A percentile compares a stretch with the other conserved stretches of the same genome.
phyloP scores from a whole-genome alignment of 2,888 invertebrate genomes.

The Synergus laeviventris region DNA sequence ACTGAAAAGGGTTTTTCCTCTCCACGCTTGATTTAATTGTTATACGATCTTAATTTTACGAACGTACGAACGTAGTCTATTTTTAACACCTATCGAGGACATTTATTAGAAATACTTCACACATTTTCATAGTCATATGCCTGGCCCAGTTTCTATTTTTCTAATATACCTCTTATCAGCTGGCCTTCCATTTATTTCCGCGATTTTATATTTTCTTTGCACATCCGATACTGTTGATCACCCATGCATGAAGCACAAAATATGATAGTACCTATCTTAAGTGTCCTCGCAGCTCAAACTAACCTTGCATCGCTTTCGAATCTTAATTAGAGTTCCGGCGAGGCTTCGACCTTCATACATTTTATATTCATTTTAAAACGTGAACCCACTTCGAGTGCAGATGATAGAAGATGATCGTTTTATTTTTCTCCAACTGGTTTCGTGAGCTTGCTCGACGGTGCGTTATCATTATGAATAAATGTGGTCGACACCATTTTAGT shows the following conservation, averaged over 20 bases:
- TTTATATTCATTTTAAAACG: slow-evolving; percentile 35
- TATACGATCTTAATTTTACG: slow-evolving; percentile 3
- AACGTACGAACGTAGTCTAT: neutral
- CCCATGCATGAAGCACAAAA: slow-evolving; percentile 12
- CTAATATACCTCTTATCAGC: slow-evolving; percentile 10
- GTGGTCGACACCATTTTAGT: slow-evolving; percentile 6
- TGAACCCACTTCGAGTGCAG: neutral
- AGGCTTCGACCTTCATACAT: slow-evolving; percentile 54
- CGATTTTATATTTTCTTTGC: slow-evolving; percentile 32
- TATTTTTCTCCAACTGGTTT: slow-evolving; percentile 19
- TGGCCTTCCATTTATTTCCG: slow-evolving; percentile 18
- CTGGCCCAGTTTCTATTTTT: slow-evolving; percentile 22
- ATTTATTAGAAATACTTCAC: neutral
- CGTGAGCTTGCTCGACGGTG: neutral
- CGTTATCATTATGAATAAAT: slow-evolving; percentile 22
- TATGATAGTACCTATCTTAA: slow-evolving; percentile 21
- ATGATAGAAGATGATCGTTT: slow-evolving; percentile 5
- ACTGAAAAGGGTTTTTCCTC: neutral
- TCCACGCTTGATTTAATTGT: slow-evolving; percentile 20
- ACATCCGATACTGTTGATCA: slow-evolving; percentile 32
- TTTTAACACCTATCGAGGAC: slow-evolving; percentile 13
- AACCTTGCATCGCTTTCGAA: slow-evolving; percentile 63
- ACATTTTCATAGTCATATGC: neutral
- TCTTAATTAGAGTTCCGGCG: slow-evolving; percentile 56
- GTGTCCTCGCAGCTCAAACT: slow-evolving; percentile 32